A percentile compares a stretch with the other conserved stretches of the same genome.
phyloP scores from a whole-genome alignment of 2,113 vertebrate species.

The Globicephala melas region DNA sequence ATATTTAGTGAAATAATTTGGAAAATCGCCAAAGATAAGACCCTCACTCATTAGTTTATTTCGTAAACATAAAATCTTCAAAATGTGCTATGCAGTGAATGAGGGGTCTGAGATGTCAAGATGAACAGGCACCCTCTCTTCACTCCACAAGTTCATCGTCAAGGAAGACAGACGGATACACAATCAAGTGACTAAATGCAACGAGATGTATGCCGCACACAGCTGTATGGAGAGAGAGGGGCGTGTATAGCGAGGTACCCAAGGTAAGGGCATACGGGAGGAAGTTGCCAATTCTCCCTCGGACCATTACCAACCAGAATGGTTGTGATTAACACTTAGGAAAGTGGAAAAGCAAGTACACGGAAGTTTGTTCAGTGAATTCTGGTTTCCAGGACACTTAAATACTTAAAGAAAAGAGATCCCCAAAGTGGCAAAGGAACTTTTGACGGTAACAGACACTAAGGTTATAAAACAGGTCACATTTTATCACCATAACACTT shows the following conservation, averaged over 20 bases:
- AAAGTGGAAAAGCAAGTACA: conserved; percentile 47
- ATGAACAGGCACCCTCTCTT: background rate
- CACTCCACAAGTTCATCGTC: background rate
- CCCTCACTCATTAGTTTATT: background rate
- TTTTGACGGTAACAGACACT: conserved; percentile 70
- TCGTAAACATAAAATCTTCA: background rate
- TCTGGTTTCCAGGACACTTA: conserved; percentile 71
- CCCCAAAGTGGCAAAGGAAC: conserved; percentile 63
- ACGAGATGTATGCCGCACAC: fast-evolving
- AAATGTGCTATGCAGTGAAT: background rate
- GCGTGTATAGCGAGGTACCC: fast-evolving
- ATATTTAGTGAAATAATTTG: background rate
- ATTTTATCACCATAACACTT: conserved; percentile 67
- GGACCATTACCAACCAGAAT: background rate
- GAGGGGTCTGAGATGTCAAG: background rate
- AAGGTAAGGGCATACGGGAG: fast-evolving
- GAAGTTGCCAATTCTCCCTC: fast-evolving
- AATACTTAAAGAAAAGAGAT: conserved; percentile 5
- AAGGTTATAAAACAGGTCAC: conserved; percentile 55
- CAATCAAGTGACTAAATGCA: background rate
- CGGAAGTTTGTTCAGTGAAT: background rate
- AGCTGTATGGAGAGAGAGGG: too few relatives aligned
- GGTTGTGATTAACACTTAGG: conserved; percentile 61
- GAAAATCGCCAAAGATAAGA: background rate
- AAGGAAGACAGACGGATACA: background rate